Evolutionary conservation across 2,888 invertebrate species (phyloP), one percentile per base, ranked within the genome.

Genomic region (Pandemis heparana): DNA sequence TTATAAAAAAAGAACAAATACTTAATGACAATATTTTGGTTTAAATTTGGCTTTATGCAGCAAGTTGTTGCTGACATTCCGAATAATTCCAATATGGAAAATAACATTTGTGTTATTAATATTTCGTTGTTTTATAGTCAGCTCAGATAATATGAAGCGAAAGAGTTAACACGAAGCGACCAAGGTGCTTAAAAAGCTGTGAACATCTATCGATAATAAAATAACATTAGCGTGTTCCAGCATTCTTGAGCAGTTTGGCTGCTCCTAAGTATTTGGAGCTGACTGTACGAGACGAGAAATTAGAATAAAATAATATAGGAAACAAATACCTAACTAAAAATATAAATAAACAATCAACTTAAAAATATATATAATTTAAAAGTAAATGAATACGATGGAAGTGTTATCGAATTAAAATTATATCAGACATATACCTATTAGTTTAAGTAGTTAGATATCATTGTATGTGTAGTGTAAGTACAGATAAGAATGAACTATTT

Each of bases 1-100:
- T 23, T 23, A 16, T 51, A 8, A 6, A 14, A 16, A 12, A 14
- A 16, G 23, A 12, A 12, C 18, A 56, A 56, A 12, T 12, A n/a
- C n/a, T n/a, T n/a, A 56, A 56, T 56, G 23, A 23, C 5, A 56
- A 56, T 18, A 56, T 10, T 56, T 56, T 56, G 9, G 56, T 12
- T 56, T 23, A 23, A 7, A 56, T 23, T 23, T 10, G 56, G 23
- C 23, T 56, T 23, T 56, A 23, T 23, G 56, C 56, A 61, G 48
- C 41, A 32, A 39, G 12, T 69, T 16, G 41, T n/a, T 16, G 48
- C n/a, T 56, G 59, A 41, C 23, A 56, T 56, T 56, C 56, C 56
- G 56, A 56, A 23, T 56, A 23, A 56, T 18, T 56, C 18, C 9
- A 53, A 53, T n/a, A 9, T 9, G 9, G 0, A 53, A 53, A 53